phyloP scores from a whole-genome alignment of 2,113 vertebrate species.

The Pterocles gutturalis region DNA sequence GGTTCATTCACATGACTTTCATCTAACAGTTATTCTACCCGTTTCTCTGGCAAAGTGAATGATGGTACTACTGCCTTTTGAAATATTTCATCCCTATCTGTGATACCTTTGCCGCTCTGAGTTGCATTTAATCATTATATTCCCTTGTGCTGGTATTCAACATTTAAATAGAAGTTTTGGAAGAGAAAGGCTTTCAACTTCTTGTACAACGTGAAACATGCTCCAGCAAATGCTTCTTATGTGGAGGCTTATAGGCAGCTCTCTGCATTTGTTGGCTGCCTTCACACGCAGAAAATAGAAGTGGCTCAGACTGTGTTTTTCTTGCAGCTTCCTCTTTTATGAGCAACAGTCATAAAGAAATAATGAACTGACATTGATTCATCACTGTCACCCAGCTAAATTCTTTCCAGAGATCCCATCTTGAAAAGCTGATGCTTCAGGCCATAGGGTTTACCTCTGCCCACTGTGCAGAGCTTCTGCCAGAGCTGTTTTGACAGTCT shows the following conservation, averaged over 20 bases:
- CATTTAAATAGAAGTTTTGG: background rate
- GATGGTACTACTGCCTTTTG: background rate
- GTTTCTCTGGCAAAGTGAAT: background rate
- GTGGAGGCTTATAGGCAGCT: background rate
- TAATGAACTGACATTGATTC: background rate
- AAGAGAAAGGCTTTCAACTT: background rate
- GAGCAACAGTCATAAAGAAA: background rate
- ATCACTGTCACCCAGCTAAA: background rate
- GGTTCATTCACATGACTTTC: background rate
- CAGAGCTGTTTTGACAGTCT: background rate
- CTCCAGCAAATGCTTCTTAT: background rate
- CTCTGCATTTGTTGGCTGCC: background rate
- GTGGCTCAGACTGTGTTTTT: background rate
- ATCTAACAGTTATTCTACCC: background rate
- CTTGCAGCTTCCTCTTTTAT: background rate
- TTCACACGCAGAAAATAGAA: background rate
- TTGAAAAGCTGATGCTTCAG: background rate
- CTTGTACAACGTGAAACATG: background rate
- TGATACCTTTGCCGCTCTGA: background rate
- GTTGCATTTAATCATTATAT: background rate
- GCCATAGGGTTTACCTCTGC: background rate
- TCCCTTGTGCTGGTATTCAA: background rate
- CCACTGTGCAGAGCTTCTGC: background rate
- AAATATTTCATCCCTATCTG: background rate
- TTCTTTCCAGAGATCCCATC: background rate